Percentiles rank a stretch among this genome's conserved stretches.
Conservation (phyloP, 2,797 vertebrate genomes). For the Sarcoramphus papa region DNA sequence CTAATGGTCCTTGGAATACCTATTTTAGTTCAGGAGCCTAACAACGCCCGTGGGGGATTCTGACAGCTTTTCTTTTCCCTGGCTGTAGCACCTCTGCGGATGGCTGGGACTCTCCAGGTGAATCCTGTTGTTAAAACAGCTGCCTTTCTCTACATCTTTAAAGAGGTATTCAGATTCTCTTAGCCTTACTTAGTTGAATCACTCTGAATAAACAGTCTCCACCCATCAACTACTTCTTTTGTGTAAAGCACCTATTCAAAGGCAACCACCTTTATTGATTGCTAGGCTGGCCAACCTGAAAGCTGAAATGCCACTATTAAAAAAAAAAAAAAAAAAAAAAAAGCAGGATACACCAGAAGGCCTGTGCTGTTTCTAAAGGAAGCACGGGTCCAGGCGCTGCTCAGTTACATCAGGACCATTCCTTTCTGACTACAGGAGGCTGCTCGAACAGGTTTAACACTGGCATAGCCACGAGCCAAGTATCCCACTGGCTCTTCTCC, state of each 20-base stretch:
- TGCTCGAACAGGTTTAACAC: constrained; percentile 36
- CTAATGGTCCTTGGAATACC: constrained; percentile 64
- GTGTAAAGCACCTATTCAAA: constrained; percentile 76
- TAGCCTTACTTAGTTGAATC: constrained; percentile 73
- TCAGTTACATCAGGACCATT: constrained; percentile 1
- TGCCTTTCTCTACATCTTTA: constrained; percentile 48
- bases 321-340: background rate
- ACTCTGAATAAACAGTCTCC: constrained; percentile 80
- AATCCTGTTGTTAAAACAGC: constrained; percentile 65
- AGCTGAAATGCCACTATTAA: constrained; percentile 29
- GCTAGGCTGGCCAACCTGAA: constrained; percentile 61
- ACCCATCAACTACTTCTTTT: constrained; percentile 78
- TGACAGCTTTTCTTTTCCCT: constrained; percentile 50
- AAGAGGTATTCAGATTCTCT: constrained; percentile 71
- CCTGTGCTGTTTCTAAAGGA: constrained; percentile 11
- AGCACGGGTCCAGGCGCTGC: background rate
- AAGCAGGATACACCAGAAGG: constrained; percentile 42
- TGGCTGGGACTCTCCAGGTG: constrained; percentile 59
- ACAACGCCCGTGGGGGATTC: constrained; percentile 59
- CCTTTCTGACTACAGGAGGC: constrained; percentile 13
- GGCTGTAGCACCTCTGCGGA: constrained; percentile 5
- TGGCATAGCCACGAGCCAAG: background rate
- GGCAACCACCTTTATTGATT: constrained; percentile 71
- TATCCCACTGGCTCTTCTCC: constrained; percentile 10
- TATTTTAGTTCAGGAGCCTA: constrained; percentile 50